A percentile compares a stretch with the other conserved stretches of the same genome.
Evolutionary conservation across 2,113 vertebrate genomes (phyloP).

Genomic region (Cyanoliseus patagonus): DNA sequence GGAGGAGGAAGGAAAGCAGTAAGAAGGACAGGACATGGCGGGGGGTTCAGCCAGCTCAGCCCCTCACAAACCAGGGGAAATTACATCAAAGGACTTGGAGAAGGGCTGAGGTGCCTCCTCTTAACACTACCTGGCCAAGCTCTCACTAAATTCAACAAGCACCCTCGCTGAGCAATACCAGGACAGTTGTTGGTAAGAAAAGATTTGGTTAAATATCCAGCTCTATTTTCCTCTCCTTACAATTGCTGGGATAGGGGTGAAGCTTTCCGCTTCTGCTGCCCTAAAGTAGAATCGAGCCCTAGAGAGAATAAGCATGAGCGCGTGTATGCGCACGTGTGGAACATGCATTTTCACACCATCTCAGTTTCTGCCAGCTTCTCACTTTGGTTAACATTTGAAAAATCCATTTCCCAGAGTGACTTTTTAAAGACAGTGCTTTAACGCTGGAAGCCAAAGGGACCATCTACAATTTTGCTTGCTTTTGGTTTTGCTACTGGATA

Average conservation of each 20-base stretch:
- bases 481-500: slow-evolving; percentile 21
- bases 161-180: background rate
- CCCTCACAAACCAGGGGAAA: background rate
- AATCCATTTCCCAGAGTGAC: slow-evolving; percentile 49
- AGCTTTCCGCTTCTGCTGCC: background rate
- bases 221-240: background rate
- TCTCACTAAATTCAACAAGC: background rate
- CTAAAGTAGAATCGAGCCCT: background rate
- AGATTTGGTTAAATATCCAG: background rate
- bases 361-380: slow-evolving; percentile 51
- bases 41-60: background rate
- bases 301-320: background rate
- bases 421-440: slow-evolving; percentile 52
- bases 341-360: slow-evolving; percentile 27
- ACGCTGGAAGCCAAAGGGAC: slow-evolving; percentile 65
- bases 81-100: background rate
- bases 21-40: background rate
- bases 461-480: slow-evolving; percentile 37
- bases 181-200: background rate
- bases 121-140: background rate
- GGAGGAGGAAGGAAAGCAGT: background rate
- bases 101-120: background rate
- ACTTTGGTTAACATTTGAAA: slow-evolving; percentile 65
- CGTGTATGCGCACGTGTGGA: background rate
- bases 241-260: background rate